These are phyloP conservation scores for Apocheima hispidaria DNA, from an alignment of 2,888 invertebrate genomes.

Conservation along the genomic window DNA sequence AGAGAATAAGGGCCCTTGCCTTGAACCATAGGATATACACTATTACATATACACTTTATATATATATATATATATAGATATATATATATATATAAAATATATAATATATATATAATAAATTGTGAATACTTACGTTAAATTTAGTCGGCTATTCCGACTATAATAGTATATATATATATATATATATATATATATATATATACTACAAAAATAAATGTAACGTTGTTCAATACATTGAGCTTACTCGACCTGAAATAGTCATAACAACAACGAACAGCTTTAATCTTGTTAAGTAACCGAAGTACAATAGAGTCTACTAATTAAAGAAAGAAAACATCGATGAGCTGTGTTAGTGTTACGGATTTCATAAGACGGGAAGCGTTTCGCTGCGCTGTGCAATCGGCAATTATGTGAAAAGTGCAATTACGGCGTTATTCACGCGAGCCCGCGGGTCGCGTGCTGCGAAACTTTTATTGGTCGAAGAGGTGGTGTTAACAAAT, in stretches of 20 bases:
- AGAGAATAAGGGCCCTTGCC: too few species aligned
- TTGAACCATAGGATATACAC: too few species aligned
- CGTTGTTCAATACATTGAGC: not conserved
- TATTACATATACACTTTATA: too few species aligned
- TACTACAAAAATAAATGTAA: too few species aligned
- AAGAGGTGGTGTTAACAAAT: conserved; percentile 33
- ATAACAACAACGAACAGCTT: not conserved
- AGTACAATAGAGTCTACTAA: not conserved
- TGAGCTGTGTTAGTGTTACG: conserved; percentile 43
- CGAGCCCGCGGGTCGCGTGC: conserved; percentile 41
- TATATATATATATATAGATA: too few species aligned
- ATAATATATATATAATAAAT: too few species aligned
- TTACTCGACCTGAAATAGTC: not conserved
- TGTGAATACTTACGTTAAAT: too few species aligned
- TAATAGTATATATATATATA: too few species aligned
- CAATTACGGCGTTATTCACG: conserved; percentile 47
- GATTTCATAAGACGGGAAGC: conserved; percentile 53
- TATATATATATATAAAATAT: too few species aligned
- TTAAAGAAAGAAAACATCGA: conserved; percentile 25
- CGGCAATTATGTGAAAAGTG: conserved; percentile 56
- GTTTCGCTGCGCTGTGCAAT: conserved; percentile 36
- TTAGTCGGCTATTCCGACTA: too few species aligned
- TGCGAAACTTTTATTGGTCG: conserved; percentile 33
- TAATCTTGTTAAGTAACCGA: not conserved
- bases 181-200: too few species aligned